phyloP scores from a whole-genome alignment of 2,797 vertebrate species.

The Chelon auratus region DNA sequence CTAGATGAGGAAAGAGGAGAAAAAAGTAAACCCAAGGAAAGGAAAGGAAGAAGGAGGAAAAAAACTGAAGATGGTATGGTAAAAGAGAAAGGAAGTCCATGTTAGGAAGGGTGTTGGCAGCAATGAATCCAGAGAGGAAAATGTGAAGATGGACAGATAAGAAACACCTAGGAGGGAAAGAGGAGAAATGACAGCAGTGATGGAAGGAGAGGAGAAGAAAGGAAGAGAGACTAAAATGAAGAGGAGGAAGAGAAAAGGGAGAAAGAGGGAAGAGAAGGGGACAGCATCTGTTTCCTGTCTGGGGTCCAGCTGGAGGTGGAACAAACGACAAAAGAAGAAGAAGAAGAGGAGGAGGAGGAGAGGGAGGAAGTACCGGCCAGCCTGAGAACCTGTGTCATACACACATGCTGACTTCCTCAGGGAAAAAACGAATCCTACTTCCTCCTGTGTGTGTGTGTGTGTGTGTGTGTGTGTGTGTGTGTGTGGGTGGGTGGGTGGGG shows the following conservation, averaged over 20 bases:
- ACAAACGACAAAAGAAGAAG: constrained; percentile 79
- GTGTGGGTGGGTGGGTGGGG: constrained; percentile 14
- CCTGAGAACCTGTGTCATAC: constrained; percentile 74
- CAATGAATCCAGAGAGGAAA: not conserved
- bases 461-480: not conserved
- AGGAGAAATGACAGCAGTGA: constrained; percentile 7
- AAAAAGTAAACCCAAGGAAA: not conserved
- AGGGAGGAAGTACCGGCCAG: constrained; percentile 65
- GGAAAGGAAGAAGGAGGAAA: not conserved
- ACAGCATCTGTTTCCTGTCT: constrained; percentile 94
- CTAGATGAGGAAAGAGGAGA: not conserved
- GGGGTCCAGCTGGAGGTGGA: constrained; percentile 83
- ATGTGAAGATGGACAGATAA: constrained; percentile 9
- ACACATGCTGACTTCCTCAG: constrained; percentile 61
- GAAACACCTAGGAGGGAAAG: constrained; percentile 3
- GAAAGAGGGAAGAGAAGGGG: constrained; percentile 84
- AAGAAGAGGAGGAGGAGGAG: constrained; percentile 37
- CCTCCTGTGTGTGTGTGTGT: constrained; percentile 41
- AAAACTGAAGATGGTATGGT: fast-evolving
- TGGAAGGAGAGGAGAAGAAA: constrained; percentile 32
- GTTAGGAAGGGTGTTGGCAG: constrained; percentile 4
- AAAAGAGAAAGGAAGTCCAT: constrained; percentile 22
- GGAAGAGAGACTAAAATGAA: constrained; percentile 47
- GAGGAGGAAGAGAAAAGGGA: constrained; percentile 57
- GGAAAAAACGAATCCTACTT: constrained; percentile 66